Evolutionary conservation across 1,140 invertebrate species (phyloP), one percentile per base, ranked within the genome.

Genomic region (Magallana gigas): DNA sequence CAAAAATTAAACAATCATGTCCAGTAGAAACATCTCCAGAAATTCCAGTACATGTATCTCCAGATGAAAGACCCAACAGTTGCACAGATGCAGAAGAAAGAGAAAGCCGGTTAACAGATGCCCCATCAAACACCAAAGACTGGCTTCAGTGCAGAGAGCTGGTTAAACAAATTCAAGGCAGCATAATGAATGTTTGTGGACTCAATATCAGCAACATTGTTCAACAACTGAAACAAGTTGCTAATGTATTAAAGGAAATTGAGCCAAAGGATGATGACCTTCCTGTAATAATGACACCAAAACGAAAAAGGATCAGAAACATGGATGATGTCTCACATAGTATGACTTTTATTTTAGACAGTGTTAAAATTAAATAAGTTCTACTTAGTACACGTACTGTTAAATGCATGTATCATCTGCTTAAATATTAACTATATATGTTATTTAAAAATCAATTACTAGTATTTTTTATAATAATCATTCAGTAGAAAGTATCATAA

Each of bases 301-400:
- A 57, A 81, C 76, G 29, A n/a, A 81, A 81, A 29, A 81, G 18
- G 76, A 29, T 48, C 29, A 48, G 76, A 56, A 81, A 29, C 76
- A 81, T 48, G 60, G 60, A 64, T 64, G 60, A 64, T 16, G 60
- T 64, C 60, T 18, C 60, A 64, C 60, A 64, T 64, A 64, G 60
- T 64, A 64, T n/a, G 60, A 82, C 11, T 57, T 82, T 82, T 9
- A 14, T 48, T 82, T 82, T 82, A 82, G 29, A 82, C 80, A 82
- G 56, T 57, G n/a, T 36, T 82, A 48, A 48, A 48, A 48, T 48
- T 48, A 82, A 82, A 82, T 57, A 82, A 82, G n/a, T 82, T 82
- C 36, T 57, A 82, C 14, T 57, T 4, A 82, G 56, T 82, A n/a
- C 56, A 82, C 48, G 8, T 48, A 56, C 36, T 82, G 56, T 82